Evolutionary conservation across 2,113 vertebrate genomes (phyloP).

Genomic region (Channa maculata): DNA sequence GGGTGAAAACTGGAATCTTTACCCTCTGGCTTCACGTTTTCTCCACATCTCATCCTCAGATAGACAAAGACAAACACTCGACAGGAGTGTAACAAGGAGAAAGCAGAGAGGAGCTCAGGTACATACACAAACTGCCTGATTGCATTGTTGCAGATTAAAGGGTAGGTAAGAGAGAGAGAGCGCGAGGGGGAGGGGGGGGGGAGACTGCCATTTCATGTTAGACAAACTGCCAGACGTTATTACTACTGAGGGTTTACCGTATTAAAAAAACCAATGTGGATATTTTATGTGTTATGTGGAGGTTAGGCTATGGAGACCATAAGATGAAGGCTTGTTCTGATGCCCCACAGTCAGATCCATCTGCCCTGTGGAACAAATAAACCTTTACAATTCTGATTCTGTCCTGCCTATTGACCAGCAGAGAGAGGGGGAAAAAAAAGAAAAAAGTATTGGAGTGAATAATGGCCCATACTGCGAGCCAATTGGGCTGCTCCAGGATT

Average conservation of each 20-base stretch:
- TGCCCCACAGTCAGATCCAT: conserved; percentile 34
- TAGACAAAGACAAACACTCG: conserved; percentile 15
- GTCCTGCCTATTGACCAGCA: conserved; percentile 56
- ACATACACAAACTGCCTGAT: conserved; percentile 19
- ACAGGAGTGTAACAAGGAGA: conserved; percentile 40
- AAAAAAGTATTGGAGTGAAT: conserved; percentile 68
- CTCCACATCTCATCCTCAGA: conserved; percentile 5
- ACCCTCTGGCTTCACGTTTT: not conserved
- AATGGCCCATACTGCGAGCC: conserved; percentile 49
- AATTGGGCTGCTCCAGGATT: conserved; percentile 62
- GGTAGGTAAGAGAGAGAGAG: not conserved
- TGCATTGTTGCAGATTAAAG: conserved; percentile 53
- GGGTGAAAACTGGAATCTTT: conserved; percentile 8
- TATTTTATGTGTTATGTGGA: not conserved
- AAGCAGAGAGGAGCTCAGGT: not conserved
- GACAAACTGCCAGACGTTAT: conserved; percentile 33
- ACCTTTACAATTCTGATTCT: conserved; percentile 47
- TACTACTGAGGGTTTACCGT: conserved; percentile 10
- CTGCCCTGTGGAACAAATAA: conserved; percentile 49
- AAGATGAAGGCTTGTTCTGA: conserved; percentile 10
- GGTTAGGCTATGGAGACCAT: not conserved
- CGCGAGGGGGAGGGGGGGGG: too few relatives aligned
- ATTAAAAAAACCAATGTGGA: conserved; percentile 1
- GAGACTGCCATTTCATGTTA: conserved; percentile 27
- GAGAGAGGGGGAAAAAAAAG: not conserved